Conservation (phyloP, 2,113 vertebrate genomes). For the Nycticorax nycticorax region DNA sequence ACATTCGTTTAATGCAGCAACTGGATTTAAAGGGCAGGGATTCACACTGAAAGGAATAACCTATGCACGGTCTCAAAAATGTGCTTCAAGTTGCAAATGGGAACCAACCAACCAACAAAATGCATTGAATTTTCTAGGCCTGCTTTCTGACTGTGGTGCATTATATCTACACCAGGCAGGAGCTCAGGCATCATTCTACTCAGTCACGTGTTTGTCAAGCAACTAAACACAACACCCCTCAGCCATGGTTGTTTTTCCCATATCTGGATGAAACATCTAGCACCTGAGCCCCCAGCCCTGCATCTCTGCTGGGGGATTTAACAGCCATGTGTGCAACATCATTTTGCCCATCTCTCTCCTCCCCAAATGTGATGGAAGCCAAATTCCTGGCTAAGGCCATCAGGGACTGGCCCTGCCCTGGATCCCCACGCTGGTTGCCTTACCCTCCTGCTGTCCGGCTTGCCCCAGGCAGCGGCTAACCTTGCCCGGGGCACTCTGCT, state of each 20-base stretch:
- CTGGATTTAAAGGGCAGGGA: background rate
- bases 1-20: background rate
- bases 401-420: background rate
- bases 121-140: background rate
- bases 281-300: background rate
- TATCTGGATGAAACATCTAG: background rate
- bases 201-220: background rate
- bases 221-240: background rate
- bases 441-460: background rate
- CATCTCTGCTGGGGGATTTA: background rate
- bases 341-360: background rate
- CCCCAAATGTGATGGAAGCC: background rate
- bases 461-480: accelerated
- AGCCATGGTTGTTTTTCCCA: accelerated
- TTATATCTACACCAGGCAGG: background rate
- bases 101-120: background rate
- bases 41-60: background rate
- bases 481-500: background rate
- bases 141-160: background rate
- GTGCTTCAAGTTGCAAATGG: background rate
- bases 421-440: background rate
- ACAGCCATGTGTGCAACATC: background rate
- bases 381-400: background rate
- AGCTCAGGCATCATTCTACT: background rate
- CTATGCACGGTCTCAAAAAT: background rate